Evolutionary conservation across 1,140 invertebrate species (phyloP).

Genomic region (Aphis craccivora): DNA sequence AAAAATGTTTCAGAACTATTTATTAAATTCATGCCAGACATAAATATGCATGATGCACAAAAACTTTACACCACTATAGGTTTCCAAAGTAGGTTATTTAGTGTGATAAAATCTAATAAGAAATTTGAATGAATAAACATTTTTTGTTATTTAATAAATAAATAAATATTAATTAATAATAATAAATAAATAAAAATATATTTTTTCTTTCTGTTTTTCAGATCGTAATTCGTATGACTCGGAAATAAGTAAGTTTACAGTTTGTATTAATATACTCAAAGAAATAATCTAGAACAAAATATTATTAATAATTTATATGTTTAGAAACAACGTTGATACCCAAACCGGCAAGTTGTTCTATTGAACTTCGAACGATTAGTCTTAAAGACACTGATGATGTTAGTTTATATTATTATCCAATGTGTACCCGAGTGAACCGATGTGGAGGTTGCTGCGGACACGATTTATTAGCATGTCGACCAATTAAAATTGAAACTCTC

Average conservation of each 20-base stretch:
- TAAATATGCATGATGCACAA: neutral
- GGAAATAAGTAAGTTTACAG: constrained; percentile 10
- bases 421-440: constrained; percentile 72
- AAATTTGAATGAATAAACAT: neutral
- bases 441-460: constrained; percentile 77
- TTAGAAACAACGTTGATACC: constrained; percentile 62
- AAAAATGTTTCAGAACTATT: neutral
- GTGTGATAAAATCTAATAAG: neutral
- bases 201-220: neutral
- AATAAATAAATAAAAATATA: no score
- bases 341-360: constrained; percentile 70
- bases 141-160: neutral
- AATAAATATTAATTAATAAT: neutral
- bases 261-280: neutral
- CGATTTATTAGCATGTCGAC: constrained; percentile 70
- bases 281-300: neutral
- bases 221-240: neutral
- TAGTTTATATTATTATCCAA: constrained; percentile 69
- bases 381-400: constrained; percentile 67
- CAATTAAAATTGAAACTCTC: constrained; percentile 65
- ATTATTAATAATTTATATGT: neutral
- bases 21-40: neutral
- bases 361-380: constrained; percentile 69
- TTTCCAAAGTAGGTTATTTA: constrained; percentile 25
- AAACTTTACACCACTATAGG: neutral